These are phyloP conservation scores for Picathartes gymnocephalus DNA, from an alignment of 2,113 vertebrate species.

Conservation along the genomic window DNA sequence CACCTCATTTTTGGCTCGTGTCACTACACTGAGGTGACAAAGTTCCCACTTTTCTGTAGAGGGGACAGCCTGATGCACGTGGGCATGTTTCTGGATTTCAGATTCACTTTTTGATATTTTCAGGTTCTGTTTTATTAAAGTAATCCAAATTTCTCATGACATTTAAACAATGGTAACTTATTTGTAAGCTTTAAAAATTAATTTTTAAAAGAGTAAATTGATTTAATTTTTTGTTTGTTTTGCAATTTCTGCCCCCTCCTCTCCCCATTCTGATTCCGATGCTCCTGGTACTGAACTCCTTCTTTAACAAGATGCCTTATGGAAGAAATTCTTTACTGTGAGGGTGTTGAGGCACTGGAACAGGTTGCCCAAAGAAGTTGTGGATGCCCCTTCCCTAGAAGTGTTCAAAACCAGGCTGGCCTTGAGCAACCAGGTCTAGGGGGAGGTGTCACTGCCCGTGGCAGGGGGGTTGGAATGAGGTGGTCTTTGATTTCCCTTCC, in stretches of 20 bases:
- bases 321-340: not conserved
- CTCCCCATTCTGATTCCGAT: not conserved
- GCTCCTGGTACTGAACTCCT: not conserved
- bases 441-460: not conserved
- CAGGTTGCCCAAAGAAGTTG: not conserved
- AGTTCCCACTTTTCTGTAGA: not conserved
- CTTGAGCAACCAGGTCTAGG: not conserved
- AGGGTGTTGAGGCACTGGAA: not conserved
- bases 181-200: not conserved
- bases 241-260: accelerated
- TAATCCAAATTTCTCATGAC: not conserved
- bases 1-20: not conserved
- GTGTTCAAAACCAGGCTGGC: not conserved
- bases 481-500: not conserved
- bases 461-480: not conserved
- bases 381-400: not conserved
- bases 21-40: not conserved
- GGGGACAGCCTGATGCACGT: not conserved
- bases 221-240: not conserved
- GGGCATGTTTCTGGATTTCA: not conserved
- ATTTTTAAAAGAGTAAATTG: not conserved
- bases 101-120: not conserved
- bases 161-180: not conserved
- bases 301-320: not conserved
- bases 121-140: not conserved